phyloP scores from a whole-genome alignment of 2,797 vertebrate genomes.

The Coluber constrictor region DNA sequence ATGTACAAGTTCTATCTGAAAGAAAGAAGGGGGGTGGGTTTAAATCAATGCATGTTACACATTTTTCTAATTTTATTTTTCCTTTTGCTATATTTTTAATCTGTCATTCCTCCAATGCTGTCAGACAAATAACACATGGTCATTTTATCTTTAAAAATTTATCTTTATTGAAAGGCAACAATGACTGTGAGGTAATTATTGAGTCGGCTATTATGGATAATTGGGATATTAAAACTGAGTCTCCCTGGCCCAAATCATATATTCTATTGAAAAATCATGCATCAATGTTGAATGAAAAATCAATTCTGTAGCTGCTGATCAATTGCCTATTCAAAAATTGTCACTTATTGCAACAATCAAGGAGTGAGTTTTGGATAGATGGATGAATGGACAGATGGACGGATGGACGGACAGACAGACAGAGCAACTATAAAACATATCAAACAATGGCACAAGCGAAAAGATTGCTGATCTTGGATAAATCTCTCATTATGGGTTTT shows the following conservation, averaged over 20 bases:
- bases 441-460: not conserved
- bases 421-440: not conserved
- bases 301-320: not conserved
- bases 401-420: not conserved
- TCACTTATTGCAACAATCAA: not conserved
- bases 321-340: not conserved
- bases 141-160: not conserved
- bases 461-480: not conserved
- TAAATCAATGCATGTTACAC: not conserved
- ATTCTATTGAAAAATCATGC: not conserved
- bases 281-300: not conserved
- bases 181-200: too few relatives aligned
- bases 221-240: not conserved
- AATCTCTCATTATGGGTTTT: not conserved
- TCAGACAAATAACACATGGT: not conserved
- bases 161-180: not conserved
- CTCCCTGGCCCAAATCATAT: not conserved
- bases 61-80: not conserved
- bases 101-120: not conserved
- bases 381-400: rapidly evolving
- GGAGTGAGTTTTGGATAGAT: not conserved
- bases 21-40: not conserved
- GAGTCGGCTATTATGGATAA: not conserved
- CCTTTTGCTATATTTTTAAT: not conserved
- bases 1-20: not conserved